Conservation (phyloP, 2,797 vertebrate genomes). For the Sebastolobus altivelis region DNA sequence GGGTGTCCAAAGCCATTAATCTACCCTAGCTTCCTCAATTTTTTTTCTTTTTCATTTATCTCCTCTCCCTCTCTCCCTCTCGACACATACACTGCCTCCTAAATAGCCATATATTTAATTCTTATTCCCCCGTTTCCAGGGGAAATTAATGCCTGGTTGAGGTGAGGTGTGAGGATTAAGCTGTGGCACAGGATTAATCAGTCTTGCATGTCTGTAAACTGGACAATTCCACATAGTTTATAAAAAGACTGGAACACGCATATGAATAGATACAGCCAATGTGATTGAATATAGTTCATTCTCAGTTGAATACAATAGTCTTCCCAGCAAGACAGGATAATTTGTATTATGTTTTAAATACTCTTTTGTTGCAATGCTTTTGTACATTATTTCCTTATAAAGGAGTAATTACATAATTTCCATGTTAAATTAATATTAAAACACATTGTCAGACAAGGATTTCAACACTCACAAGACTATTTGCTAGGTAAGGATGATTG, state of each 20-base stretch:
- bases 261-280: constrained; percentile 38
- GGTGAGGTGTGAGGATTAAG: constrained; percentile 54
- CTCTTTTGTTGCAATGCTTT: not conserved
- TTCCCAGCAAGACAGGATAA: not conserved
- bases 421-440: constrained; percentile 5
- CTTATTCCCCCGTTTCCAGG: constrained; percentile 47
- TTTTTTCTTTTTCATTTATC: constrained; percentile 36
- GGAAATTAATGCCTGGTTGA: constrained; percentile 61
- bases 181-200: constrained; percentile 57
- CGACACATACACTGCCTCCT: constrained; percentile 39
- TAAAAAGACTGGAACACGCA: constrained; percentile 48
- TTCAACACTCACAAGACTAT: not conserved
- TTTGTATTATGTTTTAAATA: not conserved
- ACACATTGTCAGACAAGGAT: not conserved
- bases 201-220: constrained; percentile 42
- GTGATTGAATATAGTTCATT: constrained; percentile 36
- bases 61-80: constrained; percentile 22
- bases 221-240: constrained; percentile 54
- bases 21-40: constrained; percentile 26
- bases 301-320: constrained; percentile 19
- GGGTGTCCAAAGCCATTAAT: constrained; percentile 62
- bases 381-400: not conserved
- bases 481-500: not conserved
- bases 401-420: not conserved
- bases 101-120: constrained; percentile 60